These are phyloP conservation scores for Spea hammondii DNA, from an alignment of 2,797 vertebrate species.

Conservation along the genomic window DNA sequence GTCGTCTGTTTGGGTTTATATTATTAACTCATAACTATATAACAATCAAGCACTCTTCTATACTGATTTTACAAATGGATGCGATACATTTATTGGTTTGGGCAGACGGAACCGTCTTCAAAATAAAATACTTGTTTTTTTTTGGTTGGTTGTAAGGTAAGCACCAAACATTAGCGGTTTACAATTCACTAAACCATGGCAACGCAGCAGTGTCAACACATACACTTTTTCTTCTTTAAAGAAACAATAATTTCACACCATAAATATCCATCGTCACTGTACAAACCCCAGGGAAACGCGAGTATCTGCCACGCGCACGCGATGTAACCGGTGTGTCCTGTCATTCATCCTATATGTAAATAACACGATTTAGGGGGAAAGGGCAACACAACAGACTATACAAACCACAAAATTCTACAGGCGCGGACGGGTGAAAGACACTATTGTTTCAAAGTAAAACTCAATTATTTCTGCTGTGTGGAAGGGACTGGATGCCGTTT, in stretches of 20 bases:
- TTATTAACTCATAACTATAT: too few species aligned
- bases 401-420: background rate
- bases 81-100: too few species aligned
- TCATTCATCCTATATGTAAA: constrained; percentile 1
- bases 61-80: too few species aligned
- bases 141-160: too few species aligned
- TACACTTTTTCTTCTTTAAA: background rate
- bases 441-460: constrained; percentile 35
- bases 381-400: background rate
- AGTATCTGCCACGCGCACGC: background rate
- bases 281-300: constrained; percentile 14
- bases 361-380: constrained; percentile 15
- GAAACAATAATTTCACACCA: background rate
- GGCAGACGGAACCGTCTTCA: background rate
- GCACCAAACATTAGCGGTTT: background rate
- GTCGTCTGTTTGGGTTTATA: too few species aligned
- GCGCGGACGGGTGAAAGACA: constrained; percentile 7
- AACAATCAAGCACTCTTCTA: too few species aligned
- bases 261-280: constrained; percentile 9
- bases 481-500: constrained; percentile 53
- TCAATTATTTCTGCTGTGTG: constrained; percentile 58
- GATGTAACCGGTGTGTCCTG: constrained; percentile 10
- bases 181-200: background rate
- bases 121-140: background rate
- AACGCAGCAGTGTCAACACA: background rate